Base-by-base conservation (phyloP, 2,888 invertebrate species). In the Minunthozetes semirufus region DNA sequence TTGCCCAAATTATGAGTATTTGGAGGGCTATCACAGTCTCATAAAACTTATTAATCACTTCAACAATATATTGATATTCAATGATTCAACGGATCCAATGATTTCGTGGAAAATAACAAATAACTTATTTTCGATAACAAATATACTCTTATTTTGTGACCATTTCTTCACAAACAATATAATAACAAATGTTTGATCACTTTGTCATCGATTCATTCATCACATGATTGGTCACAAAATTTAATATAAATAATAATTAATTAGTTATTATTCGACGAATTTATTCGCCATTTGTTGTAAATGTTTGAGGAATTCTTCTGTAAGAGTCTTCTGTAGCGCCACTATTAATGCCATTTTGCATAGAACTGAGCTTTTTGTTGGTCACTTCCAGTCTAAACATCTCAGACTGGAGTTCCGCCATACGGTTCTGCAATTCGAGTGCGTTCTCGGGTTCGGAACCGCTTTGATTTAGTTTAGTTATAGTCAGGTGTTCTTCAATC, bases 401-500 rank as follows among this genome's bases (percentile, higher is more conserved):
- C 22, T 96, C 95, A 73, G 94, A 92, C 85, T 93, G 93, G 46
- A 95, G 87, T 83, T 94, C 94, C 50, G 91, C 92, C 78, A 96
- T 90, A 84, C 92, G 92, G 84, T 94, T 94, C 83, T 94, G 94
- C 77, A 96, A 86, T 80, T 94, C 94, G 76, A 93, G 88, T 33
- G 93, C 91, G 80, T 90, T 74, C 33, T 74, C 53, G 8, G 77
- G 76, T 46, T 77, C 77, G 33, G n/a, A 29, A 22, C 85, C 85
- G 83, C 91, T 92, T 80, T 90, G 91, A 77, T 93, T 87, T 73
- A 96, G 86, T 83, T 94, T 94, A 4, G 94, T 94, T 83, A 94
- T 94, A 0, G 95, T 92, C 33, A 93, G 87, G 87, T 96, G 90
- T 84, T 96, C 95, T 83, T 95, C 94, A 82, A 93, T 94, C 94